Percentiles rank a stretch among this genome's conserved stretches.
These are phyloP conservation scores for Euwallacea similis DNA, from an alignment of 1,140 invertebrate species.

Conservation along the genomic window DNA sequence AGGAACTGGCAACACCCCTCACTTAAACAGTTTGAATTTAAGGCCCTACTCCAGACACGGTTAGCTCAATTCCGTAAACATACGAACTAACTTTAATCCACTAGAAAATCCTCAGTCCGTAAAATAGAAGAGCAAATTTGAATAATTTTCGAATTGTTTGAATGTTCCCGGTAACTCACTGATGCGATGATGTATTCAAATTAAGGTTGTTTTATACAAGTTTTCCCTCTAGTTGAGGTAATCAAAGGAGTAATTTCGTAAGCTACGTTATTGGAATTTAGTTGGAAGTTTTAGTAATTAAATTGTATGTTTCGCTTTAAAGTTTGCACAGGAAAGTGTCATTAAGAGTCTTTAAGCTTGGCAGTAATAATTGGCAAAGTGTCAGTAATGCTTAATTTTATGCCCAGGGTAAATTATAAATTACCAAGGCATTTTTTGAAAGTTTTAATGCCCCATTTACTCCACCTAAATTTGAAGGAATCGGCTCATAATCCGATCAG, in stretches of 20 bases:
- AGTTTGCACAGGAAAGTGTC: no score
- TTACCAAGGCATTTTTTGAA: background rate
- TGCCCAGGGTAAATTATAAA: no score
- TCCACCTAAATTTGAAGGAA: background rate
- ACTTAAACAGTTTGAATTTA: conserved; percentile 21
- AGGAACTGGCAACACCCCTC: conserved; percentile 10
- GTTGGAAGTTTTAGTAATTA: no score
- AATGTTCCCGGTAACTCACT: background rate
- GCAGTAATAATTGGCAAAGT: no score
- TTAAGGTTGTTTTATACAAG: no score
- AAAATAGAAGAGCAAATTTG: background rate
- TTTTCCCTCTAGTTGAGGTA: background rate
- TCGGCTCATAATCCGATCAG: no score
- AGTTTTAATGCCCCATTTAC: conserved; percentile 12
- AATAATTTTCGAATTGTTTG: conserved; percentile 9
- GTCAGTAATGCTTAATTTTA: no score
- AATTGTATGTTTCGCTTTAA: no score
- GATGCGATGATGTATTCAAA: background rate
- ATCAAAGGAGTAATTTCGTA: background rate
- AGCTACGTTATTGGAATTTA: background rate
- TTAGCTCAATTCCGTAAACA: conserved; percentile 13
- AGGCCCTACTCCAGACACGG: conserved; percentile 9
- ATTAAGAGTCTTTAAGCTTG: no score
- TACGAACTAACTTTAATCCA: conserved; percentile 23
- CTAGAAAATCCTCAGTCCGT: conserved; percentile 1